Conservation (phyloP, 2,888 invertebrate genomes). For the Pseudoips prasinana region DNA sequence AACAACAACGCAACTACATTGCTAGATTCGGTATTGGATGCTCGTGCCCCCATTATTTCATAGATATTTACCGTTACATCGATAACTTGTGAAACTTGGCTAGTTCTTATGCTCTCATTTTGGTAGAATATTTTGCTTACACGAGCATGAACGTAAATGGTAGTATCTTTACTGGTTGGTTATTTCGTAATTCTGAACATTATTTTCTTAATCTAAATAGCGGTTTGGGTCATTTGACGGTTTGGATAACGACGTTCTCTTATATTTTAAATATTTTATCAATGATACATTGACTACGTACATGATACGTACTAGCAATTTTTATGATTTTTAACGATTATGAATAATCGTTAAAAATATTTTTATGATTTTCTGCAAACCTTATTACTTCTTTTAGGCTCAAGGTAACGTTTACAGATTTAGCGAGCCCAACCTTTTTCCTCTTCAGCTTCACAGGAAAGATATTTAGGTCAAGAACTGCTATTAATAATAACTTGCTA, state of each 20-base stretch:
- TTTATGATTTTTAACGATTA: too few species aligned
- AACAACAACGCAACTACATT: conserved; percentile 38
- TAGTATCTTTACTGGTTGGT: conserved; percentile 1
- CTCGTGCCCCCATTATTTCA: conserved; percentile 50
- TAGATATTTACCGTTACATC: conserved; percentile 44
- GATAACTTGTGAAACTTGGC: conserved; percentile 47
- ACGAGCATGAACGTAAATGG: conserved; percentile 7
- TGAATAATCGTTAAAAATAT: too few species aligned
- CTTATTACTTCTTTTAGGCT: too few species aligned
- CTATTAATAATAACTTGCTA: conserved; percentile 17
- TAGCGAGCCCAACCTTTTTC: conserved; percentile 11
- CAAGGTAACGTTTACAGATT: neutral
- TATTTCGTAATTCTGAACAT: conserved; percentile 7
- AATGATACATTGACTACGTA: too few species aligned
- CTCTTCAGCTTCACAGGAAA: conserved; percentile 21
- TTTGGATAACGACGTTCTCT: too few species aligned
- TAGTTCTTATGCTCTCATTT: conserved; percentile 35
- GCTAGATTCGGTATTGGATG: conserved; percentile 38
- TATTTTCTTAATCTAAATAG: neutral
- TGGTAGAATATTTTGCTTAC: conserved; percentile 25
- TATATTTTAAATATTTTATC: too few species aligned
- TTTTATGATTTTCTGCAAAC: too few species aligned
- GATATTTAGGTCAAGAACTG: conserved; percentile 22
- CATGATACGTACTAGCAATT: too few species aligned
- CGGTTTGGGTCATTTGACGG: neutral